Evolutionary conservation across 1,140 invertebrate species (phyloP), one percentile per base, ranked within the genome.

Genomic region (Asbolus verrucosus): DNA sequence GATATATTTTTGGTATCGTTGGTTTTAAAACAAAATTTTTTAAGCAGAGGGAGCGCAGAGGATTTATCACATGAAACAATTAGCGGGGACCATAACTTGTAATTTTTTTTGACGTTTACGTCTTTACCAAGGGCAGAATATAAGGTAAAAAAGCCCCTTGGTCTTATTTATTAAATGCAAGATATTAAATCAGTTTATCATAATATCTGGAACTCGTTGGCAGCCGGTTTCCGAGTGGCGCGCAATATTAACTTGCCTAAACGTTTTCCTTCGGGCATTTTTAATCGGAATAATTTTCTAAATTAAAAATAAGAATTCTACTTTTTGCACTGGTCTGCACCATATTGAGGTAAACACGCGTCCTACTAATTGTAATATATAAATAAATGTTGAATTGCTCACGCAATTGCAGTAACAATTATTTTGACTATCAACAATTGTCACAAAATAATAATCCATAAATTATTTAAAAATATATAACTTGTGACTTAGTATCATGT

Each of bases 101-200:
- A n/a, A 54, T 54, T 54, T 54, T n/a, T 54, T 54, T 54, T 31
- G 46, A 54, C 46, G 46, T 54, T 54, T 54, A 54, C 18, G 46
- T 54, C 21, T 54, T 54, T 31, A 54, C 19, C 19, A 54, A 54
- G 21, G 27, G 21, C 4, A 54, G 46, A 27, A 27, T 27, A 31
- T 54, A 54, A 63, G 33, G 33, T 41, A 67, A 50, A 66, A 41
- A 43, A 41, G 30, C 46, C 65, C 38, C 50, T 68, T 41, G 14
- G 33, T 36, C 59, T 63, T 72, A 66, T 70, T 70, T 72, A 72
- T 72, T 72, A 72, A 72, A 72, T 36, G 65, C 54, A 72, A 68
- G 70, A 72, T 72, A 72, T 72, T 72, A 72, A 72, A 72, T 72
- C 70, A 72, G 70, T 72, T 72, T 72, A 72, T 72, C 70, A 72